Conservation (phyloP, 2,113 vertebrate genomes). For the Pangasianodon hypophthalmus region DNA sequence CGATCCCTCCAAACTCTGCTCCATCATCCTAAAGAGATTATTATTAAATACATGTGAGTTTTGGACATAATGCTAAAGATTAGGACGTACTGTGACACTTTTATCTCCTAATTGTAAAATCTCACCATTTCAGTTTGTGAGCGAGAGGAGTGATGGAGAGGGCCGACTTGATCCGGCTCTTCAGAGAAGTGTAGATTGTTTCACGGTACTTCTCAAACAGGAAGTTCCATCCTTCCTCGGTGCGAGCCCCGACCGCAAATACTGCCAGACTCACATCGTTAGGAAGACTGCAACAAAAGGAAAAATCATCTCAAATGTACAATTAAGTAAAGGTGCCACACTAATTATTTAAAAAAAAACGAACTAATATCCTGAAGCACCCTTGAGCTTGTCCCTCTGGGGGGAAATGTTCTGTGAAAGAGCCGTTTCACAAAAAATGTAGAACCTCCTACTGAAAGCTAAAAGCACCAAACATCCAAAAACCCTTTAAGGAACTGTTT, state of each 20-base stretch:
- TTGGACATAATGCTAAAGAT: neutral
- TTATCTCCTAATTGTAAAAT: neutral
- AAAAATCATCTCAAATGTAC: neutral
- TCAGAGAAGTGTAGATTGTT: conserved; percentile 74
- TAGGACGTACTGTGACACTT: too few species aligned
- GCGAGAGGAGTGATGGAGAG: conserved; percentile 71
- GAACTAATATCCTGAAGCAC: neutral
- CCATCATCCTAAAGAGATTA: conserved; percentile 78
- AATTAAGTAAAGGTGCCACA: neutral
- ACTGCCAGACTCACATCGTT: conserved; percentile 82
- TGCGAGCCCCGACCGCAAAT: conserved; percentile 81
- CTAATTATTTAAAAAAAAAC: neutral
- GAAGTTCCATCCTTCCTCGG: conserved; percentile 84
- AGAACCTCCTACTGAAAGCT: too few species aligned
- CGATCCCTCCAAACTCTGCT: conserved; percentile 81
- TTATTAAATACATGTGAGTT: neutral
- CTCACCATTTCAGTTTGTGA: conserved; percentile 82
- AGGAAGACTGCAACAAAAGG: conserved; percentile 75
- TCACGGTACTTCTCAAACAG: conserved; percentile 81
- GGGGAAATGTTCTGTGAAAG: neutral
- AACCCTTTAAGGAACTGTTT: too few species aligned
- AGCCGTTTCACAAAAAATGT: too few species aligned
- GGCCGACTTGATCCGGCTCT: conserved; percentile 75
- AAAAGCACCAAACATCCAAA: too few species aligned
- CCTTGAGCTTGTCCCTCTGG: neutral